Evolutionary conservation across 2,888 invertebrate species (phyloP).

Genomic region (Chalcis sispes): DNA sequence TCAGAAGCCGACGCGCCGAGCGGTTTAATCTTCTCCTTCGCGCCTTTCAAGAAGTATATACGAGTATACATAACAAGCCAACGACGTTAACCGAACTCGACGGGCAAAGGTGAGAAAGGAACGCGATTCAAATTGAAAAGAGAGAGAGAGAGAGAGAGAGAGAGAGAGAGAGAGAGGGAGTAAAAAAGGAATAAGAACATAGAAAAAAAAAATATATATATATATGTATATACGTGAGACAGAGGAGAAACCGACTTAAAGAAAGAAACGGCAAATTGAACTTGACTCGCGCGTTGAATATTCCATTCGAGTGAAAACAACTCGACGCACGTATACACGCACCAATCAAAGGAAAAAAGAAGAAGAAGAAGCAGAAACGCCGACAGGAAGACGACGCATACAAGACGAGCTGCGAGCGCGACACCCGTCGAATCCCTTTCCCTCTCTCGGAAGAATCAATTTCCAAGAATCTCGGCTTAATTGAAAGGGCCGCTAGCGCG

Average conservation of each 20-base stretch:
- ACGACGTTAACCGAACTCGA: too few relatives aligned
- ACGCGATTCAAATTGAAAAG: too few relatives aligned
- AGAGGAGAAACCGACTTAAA: not conserved
- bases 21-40: too few relatives aligned
- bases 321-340: not conserved
- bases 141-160: not conserved
- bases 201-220: too few relatives aligned
- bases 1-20: too few relatives aligned
- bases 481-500: constrained; percentile 22
- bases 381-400: constrained; percentile 28
- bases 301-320: constrained; percentile 12
- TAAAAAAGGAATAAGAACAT: too few relatives aligned
- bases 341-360: too few relatives aligned
- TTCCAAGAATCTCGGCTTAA: constrained; percentile 33
- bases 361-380: constrained; percentile 1
- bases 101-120: too few relatives aligned
- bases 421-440: constrained; percentile 27
- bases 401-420: too few relatives aligned
- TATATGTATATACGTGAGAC: not conserved
- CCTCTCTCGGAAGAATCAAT: constrained; percentile 20
- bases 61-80: too few relatives aligned
- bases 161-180: too few relatives aligned
- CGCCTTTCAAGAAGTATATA: too few relatives aligned
- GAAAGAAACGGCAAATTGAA: constrained; percentile 32
- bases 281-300: constrained; percentile 37